These are phyloP conservation scores for Acipenser transmontanus DNA, from an alignment of 2,797 vertebrate species.

Conservation along the genomic window DNA sequence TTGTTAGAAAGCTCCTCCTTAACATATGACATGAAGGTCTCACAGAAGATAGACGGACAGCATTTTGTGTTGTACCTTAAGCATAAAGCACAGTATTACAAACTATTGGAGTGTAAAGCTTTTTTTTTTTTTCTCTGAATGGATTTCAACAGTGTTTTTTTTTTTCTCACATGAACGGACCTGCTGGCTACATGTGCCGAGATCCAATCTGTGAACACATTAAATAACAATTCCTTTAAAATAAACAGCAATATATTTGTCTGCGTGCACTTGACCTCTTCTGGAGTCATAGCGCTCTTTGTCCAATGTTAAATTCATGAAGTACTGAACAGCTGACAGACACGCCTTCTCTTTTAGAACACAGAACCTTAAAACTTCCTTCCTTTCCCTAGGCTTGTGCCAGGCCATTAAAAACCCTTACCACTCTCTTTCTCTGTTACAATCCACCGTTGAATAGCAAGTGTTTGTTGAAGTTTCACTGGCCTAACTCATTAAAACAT, in stretches of 20 bases:
- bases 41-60: too few relatives aligned
- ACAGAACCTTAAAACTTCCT: slow-evolving; percentile 5
- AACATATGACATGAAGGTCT: too few relatives aligned
- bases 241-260: slow-evolving; percentile 34
- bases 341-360: neutral
- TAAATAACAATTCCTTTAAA: slow-evolving; percentile 48
- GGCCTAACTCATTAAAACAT: slow-evolving; percentile 39
- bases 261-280: neutral
- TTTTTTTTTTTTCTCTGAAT: too few relatives aligned
- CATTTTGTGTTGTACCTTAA: too few relatives aligned
- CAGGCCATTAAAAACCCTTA: slow-evolving; percentile 6
- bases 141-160: too few relatives aligned
- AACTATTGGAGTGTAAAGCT: too few relatives aligned
- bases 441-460: slow-evolving; percentile 4
- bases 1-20: too few relatives aligned
- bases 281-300: neutral
- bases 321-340: slow-evolving; percentile 4
- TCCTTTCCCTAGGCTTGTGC: slow-evolving; percentile 4
- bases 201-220: slow-evolving; percentile 28
- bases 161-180: neutral
- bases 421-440: neutral
- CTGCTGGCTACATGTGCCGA: slow-evolving; percentile 8
- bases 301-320: slow-evolving; percentile 2
- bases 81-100: too few relatives aligned
- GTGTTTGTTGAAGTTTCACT: slow-evolving; percentile 5